phyloP scores from a whole-genome alignment of 2,113 vertebrate genomes.

The Triplophysa dalaica region DNA sequence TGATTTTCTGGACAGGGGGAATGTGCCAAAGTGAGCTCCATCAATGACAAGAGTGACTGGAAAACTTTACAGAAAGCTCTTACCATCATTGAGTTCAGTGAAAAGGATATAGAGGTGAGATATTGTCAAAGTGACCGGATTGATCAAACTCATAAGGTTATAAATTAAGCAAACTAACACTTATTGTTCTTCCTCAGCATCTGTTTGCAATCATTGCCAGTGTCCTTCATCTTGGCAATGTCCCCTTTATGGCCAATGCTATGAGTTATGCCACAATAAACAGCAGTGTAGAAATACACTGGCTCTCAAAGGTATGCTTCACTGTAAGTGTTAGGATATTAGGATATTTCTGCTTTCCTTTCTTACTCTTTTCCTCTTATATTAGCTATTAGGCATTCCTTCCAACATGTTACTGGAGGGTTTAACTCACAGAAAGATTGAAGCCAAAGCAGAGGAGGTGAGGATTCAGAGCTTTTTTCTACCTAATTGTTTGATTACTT shows the following conservation, averaged over 20 bases:
- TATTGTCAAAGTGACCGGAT: neutral
- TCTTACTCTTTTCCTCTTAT: neutral
- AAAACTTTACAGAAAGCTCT: conserved; percentile 87
- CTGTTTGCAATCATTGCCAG: conserved; percentile 89
- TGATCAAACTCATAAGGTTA: neutral
- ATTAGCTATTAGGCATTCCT: conserved; percentile 83
- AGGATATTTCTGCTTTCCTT: neutral
- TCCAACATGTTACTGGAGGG: conserved; percentile 77
- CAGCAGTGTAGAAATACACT: conserved; percentile 77
- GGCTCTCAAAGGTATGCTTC: conserved; percentile 86
- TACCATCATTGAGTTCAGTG: conserved; percentile 83
- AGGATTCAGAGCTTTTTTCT: neutral
- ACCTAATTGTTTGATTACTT: neutral
- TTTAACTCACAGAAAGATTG: conserved; percentile 87
- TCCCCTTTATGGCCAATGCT: conserved; percentile 78
- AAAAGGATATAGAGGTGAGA: conserved; percentile 80
- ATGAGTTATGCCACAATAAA: conserved; percentile 79
- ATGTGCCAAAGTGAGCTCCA: conserved; percentile 85
- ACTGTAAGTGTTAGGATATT: conserved; percentile 10
- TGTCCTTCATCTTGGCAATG: conserved; percentile 91
- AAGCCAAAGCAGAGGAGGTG: conserved; percentile 87
- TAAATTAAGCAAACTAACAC: too few species aligned
- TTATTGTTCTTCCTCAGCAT: conserved; percentile 64
- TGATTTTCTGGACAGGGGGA: conserved; percentile 75
- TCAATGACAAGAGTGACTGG: conserved; percentile 91